Evolutionary conservation across 2,797 vertebrate species (phyloP), one percentile per base, ranked within the genome.

Genomic region (Selene dorsalis): DNA sequence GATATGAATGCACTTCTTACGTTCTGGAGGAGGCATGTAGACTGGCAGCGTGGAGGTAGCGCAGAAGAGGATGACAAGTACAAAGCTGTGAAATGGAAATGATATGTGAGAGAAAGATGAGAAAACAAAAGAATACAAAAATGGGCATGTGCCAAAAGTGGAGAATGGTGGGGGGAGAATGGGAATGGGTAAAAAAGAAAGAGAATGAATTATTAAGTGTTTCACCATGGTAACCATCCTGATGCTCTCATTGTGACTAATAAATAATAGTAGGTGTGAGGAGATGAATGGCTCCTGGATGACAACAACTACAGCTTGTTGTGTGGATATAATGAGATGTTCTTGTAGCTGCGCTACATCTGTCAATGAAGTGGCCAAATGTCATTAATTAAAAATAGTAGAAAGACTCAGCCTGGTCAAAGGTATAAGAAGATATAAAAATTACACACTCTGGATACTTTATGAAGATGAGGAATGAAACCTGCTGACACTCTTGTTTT

Each of bases 1-100:
- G 55, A 79, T 22, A 55, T 86, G 81, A 73, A 77, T 84, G 89
- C 83, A 87, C 81, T 87, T 89, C 92, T 93, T 92, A 93, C 91
- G 80, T 91, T 88, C 79, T 10, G 63, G 75, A 60, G 88, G 85
- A 80, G 87, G 84, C 61, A 80, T 63, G 83, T 58, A 83, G 83
- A 78, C 80, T 82, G 87, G 84, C 87, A 38, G 87, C 83, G 73
- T 86, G 88, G 89, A 85, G 65, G 80, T 69, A 66, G 84, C 74
- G 58, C 50, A 67, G 88, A 72, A 85, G 76, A 87, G 73, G 84
- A 82, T 88, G 80, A 86, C 71, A 85, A 84, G 87, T 57, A 53
- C 66, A 88, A 77, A 87, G 86, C 90, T 90, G 88, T 87, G 89
- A 83, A 86, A 88, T 88, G 92, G 76, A 78, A 83, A 86, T 76